phyloP scores from a whole-genome alignment of 2,888 invertebrate species.

The Dugesia japonica region DNA sequence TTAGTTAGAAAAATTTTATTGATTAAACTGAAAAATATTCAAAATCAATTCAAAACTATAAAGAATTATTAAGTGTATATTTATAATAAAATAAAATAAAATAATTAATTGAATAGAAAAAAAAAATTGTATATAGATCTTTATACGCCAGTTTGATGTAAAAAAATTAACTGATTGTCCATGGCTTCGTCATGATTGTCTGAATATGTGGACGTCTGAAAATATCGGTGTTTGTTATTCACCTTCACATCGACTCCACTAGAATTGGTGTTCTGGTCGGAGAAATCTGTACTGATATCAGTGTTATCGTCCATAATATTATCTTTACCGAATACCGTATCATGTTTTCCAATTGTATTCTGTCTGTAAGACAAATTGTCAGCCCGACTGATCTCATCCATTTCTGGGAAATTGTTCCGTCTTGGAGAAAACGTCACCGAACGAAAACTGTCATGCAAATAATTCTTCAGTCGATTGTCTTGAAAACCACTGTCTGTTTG shows the following conservation, averaged over 20 bases:
- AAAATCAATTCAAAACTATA: neutral
- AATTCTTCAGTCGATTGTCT: constrained; percentile 4
- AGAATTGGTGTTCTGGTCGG: constrained; percentile 1
- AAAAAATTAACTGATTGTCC: constrained; percentile 6
- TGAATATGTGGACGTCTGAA: neutral
- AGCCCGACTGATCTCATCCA: neutral
- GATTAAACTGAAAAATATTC: no score
- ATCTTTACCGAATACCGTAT: constrained; percentile 13
- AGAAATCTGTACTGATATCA: constrained; percentile 20
- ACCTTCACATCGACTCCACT: constrained; percentile 16
- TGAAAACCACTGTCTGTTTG: neutral
- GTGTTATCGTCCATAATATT: constrained; percentile 16
- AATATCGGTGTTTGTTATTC: neutral
- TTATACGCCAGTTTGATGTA: constrained; percentile 9
- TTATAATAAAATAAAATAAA: neutral
- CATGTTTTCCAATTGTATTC: constrained; percentile 15
- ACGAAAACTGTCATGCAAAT: constrained; percentile 15
- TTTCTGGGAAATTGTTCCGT: neutral
- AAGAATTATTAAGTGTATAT: neutral
- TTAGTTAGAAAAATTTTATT: no score
- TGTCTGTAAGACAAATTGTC: neutral
- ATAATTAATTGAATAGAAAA: neutral
- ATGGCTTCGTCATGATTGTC: neutral
- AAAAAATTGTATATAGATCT: neutral
- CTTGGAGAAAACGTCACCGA: neutral